Evolutionary conservation across 2,888 invertebrate genomes (phyloP).

Genomic region (Eupithecia inturbata): DNA sequence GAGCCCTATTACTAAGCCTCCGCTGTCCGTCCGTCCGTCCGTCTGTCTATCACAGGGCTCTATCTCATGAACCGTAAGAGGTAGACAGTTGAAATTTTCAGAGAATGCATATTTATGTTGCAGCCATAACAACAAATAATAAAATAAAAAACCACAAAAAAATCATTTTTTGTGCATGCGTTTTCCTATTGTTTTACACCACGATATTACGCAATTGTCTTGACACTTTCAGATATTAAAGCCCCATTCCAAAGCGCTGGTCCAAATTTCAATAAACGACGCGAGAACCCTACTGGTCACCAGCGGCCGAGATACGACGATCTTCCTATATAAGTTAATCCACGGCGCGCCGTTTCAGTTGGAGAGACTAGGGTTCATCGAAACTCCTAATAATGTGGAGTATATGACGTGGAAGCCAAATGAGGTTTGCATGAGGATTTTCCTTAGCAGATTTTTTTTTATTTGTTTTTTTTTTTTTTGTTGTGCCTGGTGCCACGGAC

Average conservation of each 20-base stretch:
- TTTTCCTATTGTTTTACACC: neutral
- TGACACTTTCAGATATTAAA: slow-evolving; percentile 80
- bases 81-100: no score
- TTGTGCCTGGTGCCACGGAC: no score
- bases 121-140: no score
- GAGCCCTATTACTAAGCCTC: no score
- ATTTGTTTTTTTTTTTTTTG: neutral
- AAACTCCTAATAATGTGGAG: slow-evolving; percentile 85
- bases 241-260: slow-evolving; percentile 87
- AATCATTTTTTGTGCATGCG: neutral
- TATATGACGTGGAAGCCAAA: slow-evolving; percentile 88
- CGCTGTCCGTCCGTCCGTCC: no score
- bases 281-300: slow-evolving; percentile 85
- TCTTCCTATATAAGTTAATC: slow-evolving; percentile 86
- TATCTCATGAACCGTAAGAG: no score
- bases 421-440: slow-evolving; percentile 59
- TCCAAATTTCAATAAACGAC: slow-evolving; percentile 85
- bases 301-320: slow-evolving; percentile 86
- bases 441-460: neutral
- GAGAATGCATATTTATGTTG: no score
- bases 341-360: slow-evolving; percentile 75
- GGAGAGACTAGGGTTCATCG: slow-evolving; percentile 87
- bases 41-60: no score
- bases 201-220: neutral
- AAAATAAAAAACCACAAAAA: no score